Conservation (phyloP, 2,888 invertebrate species). For the Drosophila peninsularis region DNA sequence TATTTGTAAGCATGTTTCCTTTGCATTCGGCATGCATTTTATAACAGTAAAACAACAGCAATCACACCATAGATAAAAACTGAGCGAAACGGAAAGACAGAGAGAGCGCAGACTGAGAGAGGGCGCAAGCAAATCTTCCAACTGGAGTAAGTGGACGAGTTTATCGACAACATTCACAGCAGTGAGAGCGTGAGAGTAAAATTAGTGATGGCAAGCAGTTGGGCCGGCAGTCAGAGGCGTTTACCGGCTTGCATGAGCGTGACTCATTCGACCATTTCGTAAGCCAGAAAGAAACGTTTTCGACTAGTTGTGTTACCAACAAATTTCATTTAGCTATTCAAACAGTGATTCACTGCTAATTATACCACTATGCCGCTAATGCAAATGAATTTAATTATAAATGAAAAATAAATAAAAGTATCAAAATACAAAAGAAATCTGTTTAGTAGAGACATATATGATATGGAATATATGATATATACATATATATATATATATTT, state of each 20-base stretch:
- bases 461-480: too few relatives aligned
- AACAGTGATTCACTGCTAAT: constrained; percentile 1
- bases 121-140: constrained; percentile 9
- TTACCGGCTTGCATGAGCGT: constrained; percentile 48
- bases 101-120: constrained; percentile 4
- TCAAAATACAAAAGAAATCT: background rate
- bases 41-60: constrained; percentile 44
- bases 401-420: background rate
- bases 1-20: constrained; percentile 7
- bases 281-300: constrained; percentile 30
- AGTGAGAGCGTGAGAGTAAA: constrained; percentile 35
- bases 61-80: constrained; percentile 26
- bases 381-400: background rate
- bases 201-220: constrained; percentile 4
- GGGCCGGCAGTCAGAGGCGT: constrained; percentile 16
- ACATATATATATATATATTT: background rate
- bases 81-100: constrained; percentile 13
- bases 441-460: background rate
- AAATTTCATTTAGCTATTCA: constrained; percentile 17
- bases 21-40: constrained; percentile 37
- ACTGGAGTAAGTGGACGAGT: constrained; percentile 40
- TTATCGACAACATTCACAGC: constrained; percentile 44
- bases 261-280: constrained; percentile 50
- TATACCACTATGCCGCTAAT: too few relatives aligned
- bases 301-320: constrained; percentile 23